Evolutionary conservation across 2,113 vertebrate genomes (phyloP).

Genomic region (Perca flavescens): DNA sequence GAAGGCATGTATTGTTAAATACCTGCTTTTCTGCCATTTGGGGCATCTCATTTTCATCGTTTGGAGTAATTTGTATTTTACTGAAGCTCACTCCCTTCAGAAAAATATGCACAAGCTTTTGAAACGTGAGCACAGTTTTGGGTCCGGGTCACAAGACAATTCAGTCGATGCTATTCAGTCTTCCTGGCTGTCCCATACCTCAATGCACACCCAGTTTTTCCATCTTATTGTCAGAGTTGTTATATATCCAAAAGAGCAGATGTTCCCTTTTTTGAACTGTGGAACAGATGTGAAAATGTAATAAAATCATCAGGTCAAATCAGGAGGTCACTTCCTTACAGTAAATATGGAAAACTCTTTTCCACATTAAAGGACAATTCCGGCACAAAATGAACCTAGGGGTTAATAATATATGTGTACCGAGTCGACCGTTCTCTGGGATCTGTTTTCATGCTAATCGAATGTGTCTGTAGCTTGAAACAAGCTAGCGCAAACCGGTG

Average conservation of each 20-base stretch:
- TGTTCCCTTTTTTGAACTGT: constrained; percentile 13
- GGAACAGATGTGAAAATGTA: constrained; percentile 29
- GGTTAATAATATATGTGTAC: too few species aligned
- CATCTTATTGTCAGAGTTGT: background rate
- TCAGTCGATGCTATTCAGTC: background rate
- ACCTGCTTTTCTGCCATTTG: background rate
- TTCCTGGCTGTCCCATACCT: background rate
- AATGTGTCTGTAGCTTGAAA: too few species aligned
- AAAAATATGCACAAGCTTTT: background rate
- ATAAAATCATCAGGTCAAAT: constrained; percentile 26
- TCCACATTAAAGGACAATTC: constrained; percentile 14
- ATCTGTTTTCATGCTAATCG: too few species aligned
- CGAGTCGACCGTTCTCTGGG: too few species aligned
- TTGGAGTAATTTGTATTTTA: background rate
- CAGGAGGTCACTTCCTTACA: constrained; percentile 7
- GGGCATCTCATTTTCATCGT: background rate
- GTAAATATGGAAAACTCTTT: constrained; percentile 6
- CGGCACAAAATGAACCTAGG: too few species aligned
- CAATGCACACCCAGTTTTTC: background rate
- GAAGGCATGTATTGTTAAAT: background rate
- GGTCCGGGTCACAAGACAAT: background rate
- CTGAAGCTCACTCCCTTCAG: background rate
- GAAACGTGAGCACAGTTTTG: background rate
- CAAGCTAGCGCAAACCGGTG: too few species aligned
- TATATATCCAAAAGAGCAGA: constrained; percentile 17